These are phyloP conservation scores for Pelecanoides urinatrix DNA, from an alignment of 2,113 vertebrate genomes.

Conservation along the genomic window DNA sequence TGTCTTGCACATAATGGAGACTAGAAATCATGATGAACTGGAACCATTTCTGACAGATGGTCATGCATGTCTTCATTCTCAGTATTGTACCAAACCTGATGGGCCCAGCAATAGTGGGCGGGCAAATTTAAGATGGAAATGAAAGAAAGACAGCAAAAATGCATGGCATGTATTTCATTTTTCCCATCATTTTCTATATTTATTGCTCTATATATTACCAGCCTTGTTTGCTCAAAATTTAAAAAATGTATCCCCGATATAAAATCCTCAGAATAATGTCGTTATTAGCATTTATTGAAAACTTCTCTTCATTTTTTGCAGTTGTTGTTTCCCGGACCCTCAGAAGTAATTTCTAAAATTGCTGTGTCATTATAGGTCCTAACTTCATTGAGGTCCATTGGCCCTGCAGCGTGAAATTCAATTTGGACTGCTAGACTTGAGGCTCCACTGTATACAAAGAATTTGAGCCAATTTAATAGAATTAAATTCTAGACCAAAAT, in stretches of 20 bases:
- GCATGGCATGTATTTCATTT: background rate
- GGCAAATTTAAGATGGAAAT: background rate
- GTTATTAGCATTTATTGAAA: background rate
- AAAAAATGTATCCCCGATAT: background rate
- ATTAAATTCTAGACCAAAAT: slow-evolving; percentile 38
- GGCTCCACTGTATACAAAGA: background rate
- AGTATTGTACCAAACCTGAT: background rate
- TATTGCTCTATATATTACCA: accelerated
- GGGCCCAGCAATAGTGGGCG: background rate
- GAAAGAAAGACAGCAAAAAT: background rate
- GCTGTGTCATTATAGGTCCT: background rate
- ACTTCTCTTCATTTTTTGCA: background rate
- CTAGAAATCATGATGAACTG: background rate
- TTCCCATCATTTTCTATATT: background rate
- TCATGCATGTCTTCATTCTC: background rate
- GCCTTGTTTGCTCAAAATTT: background rate
- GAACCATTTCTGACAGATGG: background rate
- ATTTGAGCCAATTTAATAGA: background rate
- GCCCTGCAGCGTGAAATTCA: background rate
- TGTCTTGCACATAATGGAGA: background rate
- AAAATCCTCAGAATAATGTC: background rate
- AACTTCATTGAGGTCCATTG: background rate
- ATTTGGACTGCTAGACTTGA: background rate
- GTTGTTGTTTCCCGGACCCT: background rate
- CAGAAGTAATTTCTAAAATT: background rate